Percentiles rank a stretch among this genome's conserved stretches.
Conservation (phyloP, 2,113 vertebrate species). For the Nettapus auritus region DNA sequence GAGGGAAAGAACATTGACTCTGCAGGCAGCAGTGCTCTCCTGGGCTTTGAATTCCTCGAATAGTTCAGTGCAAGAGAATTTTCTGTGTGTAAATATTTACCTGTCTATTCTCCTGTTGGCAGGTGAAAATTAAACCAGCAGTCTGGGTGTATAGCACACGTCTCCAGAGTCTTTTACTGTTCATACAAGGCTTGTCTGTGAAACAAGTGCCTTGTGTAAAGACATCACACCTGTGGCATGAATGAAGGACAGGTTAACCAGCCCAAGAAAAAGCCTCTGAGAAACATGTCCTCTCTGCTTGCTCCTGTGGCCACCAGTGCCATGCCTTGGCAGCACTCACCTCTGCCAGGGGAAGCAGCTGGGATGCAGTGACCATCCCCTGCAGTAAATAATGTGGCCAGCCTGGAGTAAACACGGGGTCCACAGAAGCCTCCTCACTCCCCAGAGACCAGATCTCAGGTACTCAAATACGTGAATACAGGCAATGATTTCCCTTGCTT, state of each 20-base stretch:
- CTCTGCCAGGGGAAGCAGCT: fast-evolving
- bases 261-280: neutral
- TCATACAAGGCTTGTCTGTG: neutral
- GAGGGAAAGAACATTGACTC: neutral
- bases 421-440: neutral
- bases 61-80: neutral
- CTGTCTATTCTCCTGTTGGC: neutral
- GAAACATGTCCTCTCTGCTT: neutral
- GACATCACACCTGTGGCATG: fast-evolving
- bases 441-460: neutral
- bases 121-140: constrained; percentile 7
- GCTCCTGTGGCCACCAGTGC: fast-evolving
- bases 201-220: neutral
- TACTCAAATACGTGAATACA: neutral
- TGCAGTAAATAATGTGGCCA: neutral
- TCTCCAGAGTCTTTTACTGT: neutral
- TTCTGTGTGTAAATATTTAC: neutral
- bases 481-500: neutral
- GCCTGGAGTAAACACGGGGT: neutral
- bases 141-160: neutral
- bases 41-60: neutral
- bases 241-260: neutral
- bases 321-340: fast-evolving
- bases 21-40: neutral
- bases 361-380: neutral